Evolutionary conservation across 2,888 invertebrate genomes (phyloP).

Genomic region (Agrilus biguttatus): DNA sequence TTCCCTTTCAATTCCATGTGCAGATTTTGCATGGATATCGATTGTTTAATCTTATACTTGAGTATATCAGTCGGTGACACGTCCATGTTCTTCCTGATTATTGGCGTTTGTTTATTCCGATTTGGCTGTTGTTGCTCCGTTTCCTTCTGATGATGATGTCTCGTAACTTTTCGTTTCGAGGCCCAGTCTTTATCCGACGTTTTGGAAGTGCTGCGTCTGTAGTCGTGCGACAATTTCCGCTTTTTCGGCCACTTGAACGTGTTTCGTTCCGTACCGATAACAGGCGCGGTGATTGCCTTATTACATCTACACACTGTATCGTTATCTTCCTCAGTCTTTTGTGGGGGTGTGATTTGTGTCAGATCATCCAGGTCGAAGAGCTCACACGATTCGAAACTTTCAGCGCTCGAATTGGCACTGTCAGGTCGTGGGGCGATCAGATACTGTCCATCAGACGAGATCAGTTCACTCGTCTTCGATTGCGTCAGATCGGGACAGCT

Average conservation of each 20-base stretch:
- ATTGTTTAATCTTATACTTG: slow-evolving; percentile 27
- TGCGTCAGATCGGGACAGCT: slow-evolving; percentile 23
- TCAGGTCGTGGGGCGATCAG: background rate
- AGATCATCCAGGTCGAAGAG: background rate
- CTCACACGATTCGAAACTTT: slow-evolving; percentile 10
- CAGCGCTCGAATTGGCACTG: slow-evolving; percentile 5
- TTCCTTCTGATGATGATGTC: too few relatives aligned
- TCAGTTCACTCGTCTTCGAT: background rate
- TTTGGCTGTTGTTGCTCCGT: too few relatives aligned
- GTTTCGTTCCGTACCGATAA: too few relatives aligned
- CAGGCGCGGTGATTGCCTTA: too few relatives aligned
- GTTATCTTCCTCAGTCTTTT: too few relatives aligned
- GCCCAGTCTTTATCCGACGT: too few relatives aligned
- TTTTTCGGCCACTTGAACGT: too few relatives aligned
- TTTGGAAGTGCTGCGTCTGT: too few relatives aligned
- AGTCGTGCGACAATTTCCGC: too few relatives aligned
- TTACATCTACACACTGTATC: too few relatives aligned
- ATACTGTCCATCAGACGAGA: background rate
- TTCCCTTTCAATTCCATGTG: slow-evolving; percentile 4
- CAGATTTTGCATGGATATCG: slow-evolving; percentile 28
- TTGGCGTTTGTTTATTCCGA: background rate
- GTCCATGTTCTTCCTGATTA: slow-evolving; percentile 9
- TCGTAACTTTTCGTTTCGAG: too few relatives aligned
- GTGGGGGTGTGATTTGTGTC: too few relatives aligned
- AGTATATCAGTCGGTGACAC: slow-evolving; percentile 20